Evolutionary conservation across 2,113 vertebrate genomes (phyloP).

Genomic region (Rhabdomys dilectus): DNA sequence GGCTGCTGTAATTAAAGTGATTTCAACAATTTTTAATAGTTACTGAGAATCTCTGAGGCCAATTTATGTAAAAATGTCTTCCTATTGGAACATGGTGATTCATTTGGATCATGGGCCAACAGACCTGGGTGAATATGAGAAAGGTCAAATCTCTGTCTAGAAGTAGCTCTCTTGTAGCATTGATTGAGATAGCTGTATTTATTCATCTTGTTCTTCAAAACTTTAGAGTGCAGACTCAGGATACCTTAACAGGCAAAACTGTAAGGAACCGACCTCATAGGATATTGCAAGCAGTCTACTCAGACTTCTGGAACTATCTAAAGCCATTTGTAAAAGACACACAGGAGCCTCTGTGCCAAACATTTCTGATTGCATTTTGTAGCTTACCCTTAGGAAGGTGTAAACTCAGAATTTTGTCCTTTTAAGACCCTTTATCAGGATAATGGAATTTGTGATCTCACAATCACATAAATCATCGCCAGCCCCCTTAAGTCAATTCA

Average conservation of each 20-base stretch:
- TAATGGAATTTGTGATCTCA: constrained; percentile 85
- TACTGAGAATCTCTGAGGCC: neutral
- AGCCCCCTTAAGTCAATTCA: constrained; percentile 89
- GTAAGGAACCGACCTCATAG: neutral
- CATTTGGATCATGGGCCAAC: neutral
- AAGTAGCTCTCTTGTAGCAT: neutral
- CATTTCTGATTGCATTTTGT: neutral
- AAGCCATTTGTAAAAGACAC: neutral
- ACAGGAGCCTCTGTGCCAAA: too few relatives aligned
- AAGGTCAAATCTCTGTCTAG: constrained; percentile 1
- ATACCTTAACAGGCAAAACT: neutral
- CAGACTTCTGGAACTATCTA: neutral
- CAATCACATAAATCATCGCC: constrained; percentile 87
- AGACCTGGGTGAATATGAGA: neutral
- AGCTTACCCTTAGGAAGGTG: neutral
- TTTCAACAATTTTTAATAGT: constrained; percentile 20
- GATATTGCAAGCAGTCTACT: fast-evolving
- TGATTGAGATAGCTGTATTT: neutral
- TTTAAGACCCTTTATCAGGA: constrained; percentile 81
- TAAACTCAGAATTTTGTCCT: constrained; percentile 32
- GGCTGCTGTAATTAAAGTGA: constrained; percentile 4
- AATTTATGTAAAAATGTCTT: constrained; percentile 38
- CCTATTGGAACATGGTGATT: neutral
- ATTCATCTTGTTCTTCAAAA: neutral
- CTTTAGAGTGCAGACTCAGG: neutral